phyloP scores from a whole-genome alignment of 2,113 vertebrate species.

The Pipra filicauda region DNA sequence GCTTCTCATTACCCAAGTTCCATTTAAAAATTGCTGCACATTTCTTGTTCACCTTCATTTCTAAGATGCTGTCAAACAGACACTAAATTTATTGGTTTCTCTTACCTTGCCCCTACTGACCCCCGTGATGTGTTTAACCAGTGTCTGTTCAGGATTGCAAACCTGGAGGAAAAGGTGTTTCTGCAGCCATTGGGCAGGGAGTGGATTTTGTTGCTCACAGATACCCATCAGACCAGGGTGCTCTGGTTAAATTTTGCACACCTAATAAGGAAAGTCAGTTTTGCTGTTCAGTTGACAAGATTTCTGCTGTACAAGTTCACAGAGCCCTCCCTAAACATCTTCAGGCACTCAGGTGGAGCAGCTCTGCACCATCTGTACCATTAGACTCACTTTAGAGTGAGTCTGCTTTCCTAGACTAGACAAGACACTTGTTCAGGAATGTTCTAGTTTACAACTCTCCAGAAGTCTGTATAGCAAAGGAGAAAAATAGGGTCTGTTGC shows the following conservation, averaged over 20 bases:
- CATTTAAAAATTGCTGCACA: neutral
- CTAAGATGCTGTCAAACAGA: neutral
- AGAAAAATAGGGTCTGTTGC: neutral
- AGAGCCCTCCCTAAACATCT: neutral
- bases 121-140: neutral
- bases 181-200: neutral
- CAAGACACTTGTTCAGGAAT: neutral
- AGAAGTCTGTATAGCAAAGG: neutral
- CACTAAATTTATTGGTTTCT: neutral
- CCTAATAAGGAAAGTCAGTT: neutral
- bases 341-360: neutral
- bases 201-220: neutral
- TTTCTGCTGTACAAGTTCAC: neutral
- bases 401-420: neutral
- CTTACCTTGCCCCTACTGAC: neutral
- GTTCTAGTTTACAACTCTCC: neutral
- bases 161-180: neutral
- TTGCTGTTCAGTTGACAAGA: neutral
- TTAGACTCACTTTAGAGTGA: neutral
- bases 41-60: neutral
- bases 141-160: neutral
- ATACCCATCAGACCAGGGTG: neutral
- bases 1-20: neutral
- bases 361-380: neutral
- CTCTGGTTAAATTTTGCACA: neutral